Evolutionary conservation across 2,888 invertebrate species (phyloP).

Genomic region (Invenusta paracnida): DNA sequence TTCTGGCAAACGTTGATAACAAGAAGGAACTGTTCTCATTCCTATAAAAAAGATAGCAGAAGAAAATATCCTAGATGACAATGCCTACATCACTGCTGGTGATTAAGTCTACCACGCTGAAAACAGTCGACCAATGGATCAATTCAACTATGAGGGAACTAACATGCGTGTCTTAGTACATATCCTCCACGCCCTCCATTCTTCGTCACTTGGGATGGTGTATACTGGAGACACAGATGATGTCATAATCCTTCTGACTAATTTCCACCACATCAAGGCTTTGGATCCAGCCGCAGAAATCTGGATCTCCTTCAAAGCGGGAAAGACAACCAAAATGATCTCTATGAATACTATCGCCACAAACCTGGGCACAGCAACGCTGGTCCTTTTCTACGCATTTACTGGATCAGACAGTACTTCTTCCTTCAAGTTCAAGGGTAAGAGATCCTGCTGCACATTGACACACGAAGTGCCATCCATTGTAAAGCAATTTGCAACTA

Average conservation of each 20-base stretch:
- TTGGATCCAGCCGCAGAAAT: conserved; percentile 41
- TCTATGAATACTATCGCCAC: conserved; percentile 41
- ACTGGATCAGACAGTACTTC: conserved; percentile 46
- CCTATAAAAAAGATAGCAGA: not conserved
- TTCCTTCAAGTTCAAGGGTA: conserved; percentile 43
- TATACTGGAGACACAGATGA: conserved; percentile 28
- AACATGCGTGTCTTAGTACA: conserved; percentile 35
- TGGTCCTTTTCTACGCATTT: conserved; percentile 45
- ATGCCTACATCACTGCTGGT: conserved; percentile 32
- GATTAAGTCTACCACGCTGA: conserved; percentile 17
- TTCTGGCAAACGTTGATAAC: conserved; percentile 44
- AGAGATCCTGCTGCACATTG: conserved; percentile 36
- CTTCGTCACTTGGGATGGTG: conserved; percentile 34
- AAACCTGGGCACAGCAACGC: conserved; percentile 43
- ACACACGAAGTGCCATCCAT: conserved; percentile 40
- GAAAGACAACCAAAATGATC: conserved; percentile 43
- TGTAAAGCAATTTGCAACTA: conserved; percentile 29
- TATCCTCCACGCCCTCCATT: conserved; percentile 36
- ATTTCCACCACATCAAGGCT: conserved; percentile 43
- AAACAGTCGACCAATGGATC: conserved; percentile 30
- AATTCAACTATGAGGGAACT: conserved; percentile 41
- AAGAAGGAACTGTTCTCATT: conserved; percentile 33
- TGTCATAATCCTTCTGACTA: conserved; percentile 35
- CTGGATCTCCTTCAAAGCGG: conserved; percentile 43
- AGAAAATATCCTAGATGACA: not conserved